These are phyloP conservation scores for Salticus scenicus DNA, from an alignment of 2,888 invertebrate species.

Conservation along the genomic window DNA sequence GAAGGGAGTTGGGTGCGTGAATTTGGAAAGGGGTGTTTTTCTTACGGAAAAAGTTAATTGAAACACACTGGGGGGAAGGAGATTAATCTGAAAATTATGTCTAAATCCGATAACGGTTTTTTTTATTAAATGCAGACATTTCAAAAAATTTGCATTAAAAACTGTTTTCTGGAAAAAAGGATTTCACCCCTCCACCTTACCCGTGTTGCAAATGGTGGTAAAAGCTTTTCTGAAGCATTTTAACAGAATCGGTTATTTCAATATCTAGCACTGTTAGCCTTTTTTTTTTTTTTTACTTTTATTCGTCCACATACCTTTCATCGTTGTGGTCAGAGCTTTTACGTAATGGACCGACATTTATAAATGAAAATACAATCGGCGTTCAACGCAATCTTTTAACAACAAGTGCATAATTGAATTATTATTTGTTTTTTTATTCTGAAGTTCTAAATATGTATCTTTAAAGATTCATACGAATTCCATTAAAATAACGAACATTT, in stretches of 20 bases:
- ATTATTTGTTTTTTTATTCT: not conserved
- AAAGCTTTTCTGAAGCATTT: slow-evolving; percentile 60
- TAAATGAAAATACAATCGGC: slow-evolving; percentile 17
- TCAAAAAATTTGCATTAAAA: slow-evolving; percentile 70
- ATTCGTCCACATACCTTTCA: slow-evolving; percentile 23
- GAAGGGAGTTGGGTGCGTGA: slow-evolving; percentile 55
- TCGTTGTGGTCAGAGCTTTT: slow-evolving; percentile 52
- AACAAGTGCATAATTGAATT: slow-evolving; percentile 50
- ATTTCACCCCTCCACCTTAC: slow-evolving; percentile 20
- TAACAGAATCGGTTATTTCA: slow-evolving; percentile 47
- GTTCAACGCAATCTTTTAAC: slow-evolving; percentile 21
- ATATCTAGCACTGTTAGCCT: slow-evolving; percentile 18
- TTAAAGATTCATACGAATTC: not conserved
- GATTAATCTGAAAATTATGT: slow-evolving; percentile 69
- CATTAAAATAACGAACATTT: not conserved
- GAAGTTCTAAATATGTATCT: not conserved
- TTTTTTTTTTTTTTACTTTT: slow-evolving; percentile 12
- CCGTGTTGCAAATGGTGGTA: slow-evolving; percentile 52
- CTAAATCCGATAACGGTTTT: slow-evolving; percentile 69
- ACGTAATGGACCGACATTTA: slow-evolving; percentile 33
- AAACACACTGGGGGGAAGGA: slow-evolving; percentile 62
- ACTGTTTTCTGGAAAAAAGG: slow-evolving; percentile 61
- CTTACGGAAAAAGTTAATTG: slow-evolving; percentile 66
- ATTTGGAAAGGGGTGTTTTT: slow-evolving; percentile 58
- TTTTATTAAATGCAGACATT: slow-evolving; percentile 69